Percentiles rank a stretch among this genome's conserved stretches.
Evolutionary conservation across 2,888 invertebrate species (phyloP).

Genomic region (Crossocerus cetratus): DNA sequence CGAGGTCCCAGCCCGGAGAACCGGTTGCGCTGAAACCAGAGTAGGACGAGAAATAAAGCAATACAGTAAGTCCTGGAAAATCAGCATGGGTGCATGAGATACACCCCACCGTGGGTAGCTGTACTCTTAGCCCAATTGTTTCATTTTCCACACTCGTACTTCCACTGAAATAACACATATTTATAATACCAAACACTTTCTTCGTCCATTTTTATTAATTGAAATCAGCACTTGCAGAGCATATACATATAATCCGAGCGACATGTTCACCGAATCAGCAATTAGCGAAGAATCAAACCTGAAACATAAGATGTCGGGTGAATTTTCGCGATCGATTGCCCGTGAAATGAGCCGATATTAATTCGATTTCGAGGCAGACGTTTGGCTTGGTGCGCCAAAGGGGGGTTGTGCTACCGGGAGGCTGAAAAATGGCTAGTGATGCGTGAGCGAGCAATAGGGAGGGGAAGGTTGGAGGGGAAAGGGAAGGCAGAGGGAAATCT

Average conservation of each 20-base stretch:
- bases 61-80: slow-evolving; percentile 32
- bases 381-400: background rate
- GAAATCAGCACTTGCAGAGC: too few species aligned
- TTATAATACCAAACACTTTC: too few species aligned
- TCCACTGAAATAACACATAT: too few species aligned
- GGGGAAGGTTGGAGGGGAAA: slow-evolving; percentile 12
- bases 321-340: background rate
- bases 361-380: background rate
- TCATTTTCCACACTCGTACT: too few species aligned
- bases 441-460: slow-evolving; percentile 3
- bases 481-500: slow-evolving; percentile 9
- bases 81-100: background rate
- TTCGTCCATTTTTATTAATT: too few species aligned
- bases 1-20: slow-evolving; percentile 22
- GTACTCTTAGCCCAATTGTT: too few species aligned
- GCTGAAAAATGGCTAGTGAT: slow-evolving; percentile 3
- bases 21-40: slow-evolving; percentile 41
- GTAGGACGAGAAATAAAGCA: slow-evolving; percentile 23
- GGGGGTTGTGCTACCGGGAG: background rate
- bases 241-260: background rate
- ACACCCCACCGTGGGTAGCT: too few species aligned
- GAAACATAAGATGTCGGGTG: background rate
- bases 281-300: background rate
- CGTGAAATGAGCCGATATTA: slow-evolving; percentile 1
- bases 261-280: too few species aligned